Percentiles rank a stretch among this genome's conserved stretches.
Conservation (phyloP, 2,113 vertebrate species). For the Cinclus mexicanus region DNA sequence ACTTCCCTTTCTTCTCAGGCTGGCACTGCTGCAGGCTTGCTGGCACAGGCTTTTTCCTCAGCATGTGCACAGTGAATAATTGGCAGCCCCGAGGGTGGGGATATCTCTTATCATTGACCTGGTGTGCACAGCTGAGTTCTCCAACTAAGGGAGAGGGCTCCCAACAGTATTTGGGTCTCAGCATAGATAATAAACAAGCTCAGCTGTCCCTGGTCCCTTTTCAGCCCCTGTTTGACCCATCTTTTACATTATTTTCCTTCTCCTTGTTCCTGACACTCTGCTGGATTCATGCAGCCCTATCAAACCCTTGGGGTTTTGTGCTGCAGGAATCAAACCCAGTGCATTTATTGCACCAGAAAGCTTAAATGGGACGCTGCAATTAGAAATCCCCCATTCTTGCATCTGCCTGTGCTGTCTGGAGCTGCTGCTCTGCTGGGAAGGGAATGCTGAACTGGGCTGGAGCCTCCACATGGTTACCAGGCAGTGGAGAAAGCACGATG, state of each 20-base stretch:
- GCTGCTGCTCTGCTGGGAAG: background rate
- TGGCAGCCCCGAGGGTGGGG: background rate
- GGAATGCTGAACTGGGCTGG: background rate
- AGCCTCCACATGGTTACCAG: background rate
- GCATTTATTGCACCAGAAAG: background rate
- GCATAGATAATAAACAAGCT: fast-evolving
- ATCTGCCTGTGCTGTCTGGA: background rate
- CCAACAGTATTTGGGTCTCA: fast-evolving
- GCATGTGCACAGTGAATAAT: background rate
- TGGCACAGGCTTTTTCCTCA: background rate
- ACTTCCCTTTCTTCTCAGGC: background rate
- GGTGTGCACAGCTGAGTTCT: background rate
- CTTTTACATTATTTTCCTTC: background rate
- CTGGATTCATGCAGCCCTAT: background rate
- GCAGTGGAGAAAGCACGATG: background rate
- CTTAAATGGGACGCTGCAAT: background rate
- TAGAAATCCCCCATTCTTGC: background rate
- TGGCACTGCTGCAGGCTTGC: background rate
- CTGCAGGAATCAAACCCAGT: background rate
- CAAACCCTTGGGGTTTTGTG: background rate
- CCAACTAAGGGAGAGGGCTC: background rate
- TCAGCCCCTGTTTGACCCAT: background rate
- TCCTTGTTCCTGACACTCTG: background rate
- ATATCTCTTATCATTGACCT: background rate
- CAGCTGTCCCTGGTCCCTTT: background rate